A percentile compares a stretch with the other conserved stretches of the same genome.
These are phyloP conservation scores for Perccottus glenii DNA, from an alignment of 2,113 vertebrate genomes.

Conservation along the genomic window DNA sequence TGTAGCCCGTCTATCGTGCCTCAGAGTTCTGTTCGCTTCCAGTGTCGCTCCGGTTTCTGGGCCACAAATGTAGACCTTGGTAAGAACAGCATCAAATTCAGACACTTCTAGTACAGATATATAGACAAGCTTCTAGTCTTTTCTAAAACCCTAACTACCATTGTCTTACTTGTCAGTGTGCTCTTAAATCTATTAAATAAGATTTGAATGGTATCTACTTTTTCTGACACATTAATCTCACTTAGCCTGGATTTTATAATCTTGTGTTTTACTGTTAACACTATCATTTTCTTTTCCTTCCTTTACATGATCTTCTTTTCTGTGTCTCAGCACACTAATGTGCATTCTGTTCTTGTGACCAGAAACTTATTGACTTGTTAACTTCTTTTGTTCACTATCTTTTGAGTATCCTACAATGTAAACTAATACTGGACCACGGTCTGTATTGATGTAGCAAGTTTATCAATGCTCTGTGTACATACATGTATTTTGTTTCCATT, in stretches of 20 bases:
- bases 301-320: background rate
- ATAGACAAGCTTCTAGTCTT: too few species aligned
- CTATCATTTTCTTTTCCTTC: background rate
- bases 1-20: constrained; percentile 78
- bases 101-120: background rate
- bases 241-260: constrained; percentile 20
- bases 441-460: too few species aligned
- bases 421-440: too few species aligned
- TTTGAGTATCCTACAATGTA: too few species aligned
- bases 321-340: background rate
- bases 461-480: too few species aligned
- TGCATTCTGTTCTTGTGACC: background rate
- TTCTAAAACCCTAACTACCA: background rate
- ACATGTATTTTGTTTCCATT: too few species aligned
- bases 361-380: background rate
- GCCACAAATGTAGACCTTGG: constrained; percentile 82
- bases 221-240: constrained; percentile 12
- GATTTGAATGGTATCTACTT: background rate
- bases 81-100: constrained; percentile 47
- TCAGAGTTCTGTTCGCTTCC: constrained; percentile 80
- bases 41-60: constrained; percentile 82
- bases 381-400: too few species aligned
- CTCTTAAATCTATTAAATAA: background rate
- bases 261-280: background rate
- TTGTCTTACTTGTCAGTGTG: background rate